phyloP scores from a whole-genome alignment of 2,888 invertebrate species.

The Drosophila neotestacea region DNA sequence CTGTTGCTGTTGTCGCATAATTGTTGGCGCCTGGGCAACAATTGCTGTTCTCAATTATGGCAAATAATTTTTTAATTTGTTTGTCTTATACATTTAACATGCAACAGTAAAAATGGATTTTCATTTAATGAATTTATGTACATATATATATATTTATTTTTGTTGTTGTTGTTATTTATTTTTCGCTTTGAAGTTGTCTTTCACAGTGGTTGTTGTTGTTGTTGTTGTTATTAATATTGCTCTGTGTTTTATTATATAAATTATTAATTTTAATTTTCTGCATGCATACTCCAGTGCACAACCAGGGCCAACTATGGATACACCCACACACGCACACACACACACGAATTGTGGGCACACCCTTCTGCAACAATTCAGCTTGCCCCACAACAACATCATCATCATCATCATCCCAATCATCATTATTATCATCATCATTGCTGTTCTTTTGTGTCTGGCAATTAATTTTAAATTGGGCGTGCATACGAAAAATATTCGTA shows the following conservation, averaged over 20 bases:
- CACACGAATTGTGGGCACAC: conserved; percentile 48
- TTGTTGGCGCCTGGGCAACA: conserved; percentile 55
- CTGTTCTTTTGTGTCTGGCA: conserved; percentile 83
- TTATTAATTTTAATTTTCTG: conserved; percentile 84
- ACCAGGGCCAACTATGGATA: conserved; percentile 28
- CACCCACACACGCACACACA: conserved; percentile 31
- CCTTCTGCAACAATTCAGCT: conserved; percentile 43
- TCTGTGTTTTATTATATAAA: conserved; percentile 76
- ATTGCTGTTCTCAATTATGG: conserved; percentile 68
- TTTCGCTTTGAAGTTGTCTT: conserved; percentile 14
- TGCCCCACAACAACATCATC: conserved; percentile 22
- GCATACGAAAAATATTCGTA: conserved; percentile 79
- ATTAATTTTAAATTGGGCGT: conserved; percentile 84
- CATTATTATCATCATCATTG: conserved; percentile 40
- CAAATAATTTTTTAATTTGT: conserved; percentile 62
- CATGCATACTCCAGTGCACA: conserved; percentile 80
- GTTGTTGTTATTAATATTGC: conserved; percentile 7
- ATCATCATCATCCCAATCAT: conserved; percentile 17
- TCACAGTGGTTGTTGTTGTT: background rate
- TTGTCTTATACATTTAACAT: conserved; percentile 48
- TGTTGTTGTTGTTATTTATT: conserved; percentile 2
- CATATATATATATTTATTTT: conserved; percentile 1
- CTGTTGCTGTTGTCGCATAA: conserved; percentile 54
- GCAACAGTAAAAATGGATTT: conserved; percentile 43
- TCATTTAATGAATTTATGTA: conserved; percentile 50